phyloP scores from a whole-genome alignment of 2,797 vertebrate species.

The Esox masquinongy region DNA sequence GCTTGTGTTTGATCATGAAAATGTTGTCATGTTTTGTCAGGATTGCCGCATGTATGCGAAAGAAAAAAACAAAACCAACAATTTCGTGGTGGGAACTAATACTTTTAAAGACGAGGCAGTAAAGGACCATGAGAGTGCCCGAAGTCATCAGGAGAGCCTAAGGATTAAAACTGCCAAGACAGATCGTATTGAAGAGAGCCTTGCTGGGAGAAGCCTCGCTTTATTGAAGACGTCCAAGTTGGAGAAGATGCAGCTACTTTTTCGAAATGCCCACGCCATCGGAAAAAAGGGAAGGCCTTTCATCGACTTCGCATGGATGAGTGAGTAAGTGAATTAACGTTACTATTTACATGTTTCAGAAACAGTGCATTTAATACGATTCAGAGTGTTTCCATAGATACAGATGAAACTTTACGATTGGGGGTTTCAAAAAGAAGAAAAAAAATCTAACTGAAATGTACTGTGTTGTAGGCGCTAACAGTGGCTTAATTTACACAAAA shows the following conservation, averaged over 20 bases:
- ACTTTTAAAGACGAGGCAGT: constrained; percentile 6
- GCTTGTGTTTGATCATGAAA: neutral
- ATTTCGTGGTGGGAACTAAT: constrained; percentile 9
- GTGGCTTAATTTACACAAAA: neutral
- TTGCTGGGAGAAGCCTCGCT: constrained; percentile 5
- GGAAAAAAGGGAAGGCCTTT: constrained; percentile 21
- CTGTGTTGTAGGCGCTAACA: neutral
- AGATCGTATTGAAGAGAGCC: constrained; percentile 8
- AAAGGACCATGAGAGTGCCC: constrained; percentile 3
- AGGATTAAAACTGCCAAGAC: constrained; percentile 3
- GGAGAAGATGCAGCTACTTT: constrained; percentile 24
- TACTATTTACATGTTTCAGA: neutral
- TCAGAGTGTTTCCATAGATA: neutral
- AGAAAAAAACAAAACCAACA: constrained; percentile 3
- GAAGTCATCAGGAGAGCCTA: neutral
- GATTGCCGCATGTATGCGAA: constrained; percentile 7
- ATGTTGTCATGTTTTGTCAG: too few species aligned
- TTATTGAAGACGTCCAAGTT: constrained; percentile 10
- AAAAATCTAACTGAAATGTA: neutral
- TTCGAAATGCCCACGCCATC: constrained; percentile 21
- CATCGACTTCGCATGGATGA: constrained; percentile 17
- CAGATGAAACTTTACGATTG: neutral
- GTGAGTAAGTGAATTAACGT: constrained; percentile 8
- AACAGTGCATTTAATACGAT: too few species aligned
- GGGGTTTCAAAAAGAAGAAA: neutral